Evolutionary conservation across 1,140 invertebrate genomes (phyloP).

Genomic region (Popillia japonica): DNA sequence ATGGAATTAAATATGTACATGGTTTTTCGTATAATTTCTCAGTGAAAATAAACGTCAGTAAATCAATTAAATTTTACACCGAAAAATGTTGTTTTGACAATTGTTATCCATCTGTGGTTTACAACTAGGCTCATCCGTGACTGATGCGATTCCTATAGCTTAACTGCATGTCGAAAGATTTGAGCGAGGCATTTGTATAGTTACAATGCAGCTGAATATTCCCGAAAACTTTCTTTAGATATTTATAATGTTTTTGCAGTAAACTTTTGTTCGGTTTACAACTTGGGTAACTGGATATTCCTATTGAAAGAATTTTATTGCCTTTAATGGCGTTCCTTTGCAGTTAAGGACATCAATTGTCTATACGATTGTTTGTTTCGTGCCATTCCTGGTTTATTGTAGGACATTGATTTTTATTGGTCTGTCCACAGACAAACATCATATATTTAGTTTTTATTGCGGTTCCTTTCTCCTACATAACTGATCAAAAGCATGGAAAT

Average conservation of each 20-base stretch:
- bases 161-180: slow-evolving; percentile 21
- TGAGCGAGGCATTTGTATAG: neutral
- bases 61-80: slow-evolving; percentile 16
- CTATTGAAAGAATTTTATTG: slow-evolving; percentile 16
- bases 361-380: slow-evolving; percentile 21
- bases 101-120: slow-evolving; percentile 21
- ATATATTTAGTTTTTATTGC: neutral
- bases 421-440: neutral
- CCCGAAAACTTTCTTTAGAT: slow-evolving; percentile 35
- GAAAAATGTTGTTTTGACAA: slow-evolving; percentile 35
- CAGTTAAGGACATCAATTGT: slow-evolving; percentile 25
- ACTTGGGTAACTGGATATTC: slow-evolving; percentile 29
- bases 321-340: neutral
- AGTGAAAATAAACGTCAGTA: slow-evolving; percentile 2
- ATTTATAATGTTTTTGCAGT: slow-evolving; percentile 10
- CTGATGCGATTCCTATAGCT: slow-evolving; percentile 20
- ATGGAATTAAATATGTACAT: no score
- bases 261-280: slow-evolving; percentile 40
- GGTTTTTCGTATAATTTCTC: no score
- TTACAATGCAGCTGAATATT: slow-evolving; percentile 2
- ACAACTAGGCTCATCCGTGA: slow-evolving; percentile 31
- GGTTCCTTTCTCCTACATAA: neutral
- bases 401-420: slow-evolving; percentile 34
- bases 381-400: slow-evolving; percentile 14
- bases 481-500: no score